phyloP scores from a whole-genome alignment of 2,888 invertebrate species.

The Pediacus dermestoides region DNA sequence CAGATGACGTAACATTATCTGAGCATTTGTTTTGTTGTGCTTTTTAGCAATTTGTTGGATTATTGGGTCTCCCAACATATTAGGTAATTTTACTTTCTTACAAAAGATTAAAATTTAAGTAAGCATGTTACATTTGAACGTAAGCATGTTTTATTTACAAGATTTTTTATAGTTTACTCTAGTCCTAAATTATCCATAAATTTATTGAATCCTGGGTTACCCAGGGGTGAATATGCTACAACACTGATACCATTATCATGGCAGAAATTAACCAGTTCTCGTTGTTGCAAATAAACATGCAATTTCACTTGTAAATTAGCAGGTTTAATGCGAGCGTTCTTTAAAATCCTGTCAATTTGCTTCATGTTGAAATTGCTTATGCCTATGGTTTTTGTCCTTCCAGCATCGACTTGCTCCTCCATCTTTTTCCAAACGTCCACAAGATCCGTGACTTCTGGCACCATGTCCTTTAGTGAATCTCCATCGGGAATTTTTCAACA shows the following conservation, averaged over 20 bases:
- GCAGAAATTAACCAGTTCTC: conserved; percentile 36
- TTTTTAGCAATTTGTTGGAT: conserved; percentile 53
- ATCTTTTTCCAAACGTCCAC: conserved; percentile 36
- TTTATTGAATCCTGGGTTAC: conserved; percentile 50
- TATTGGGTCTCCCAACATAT: conserved; percentile 60
- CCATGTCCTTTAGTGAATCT: neutral
- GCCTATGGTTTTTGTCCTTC: conserved; percentile 74
- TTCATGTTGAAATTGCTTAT: conserved; percentile 75
- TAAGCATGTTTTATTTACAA: no score
- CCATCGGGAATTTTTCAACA: neutral
- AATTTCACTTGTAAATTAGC: conserved; percentile 63
- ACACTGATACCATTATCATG: conserved; percentile 19
- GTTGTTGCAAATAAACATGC: conserved; percentile 53
- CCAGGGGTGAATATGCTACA: conserved; percentile 50
- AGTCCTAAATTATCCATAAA: conserved; percentile 11
- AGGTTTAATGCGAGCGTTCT: conserved; percentile 55
- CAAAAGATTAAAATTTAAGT: no score
- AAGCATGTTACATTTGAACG: no score
- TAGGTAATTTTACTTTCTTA: conserved; percentile 63
- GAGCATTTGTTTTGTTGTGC: conserved; percentile 69
- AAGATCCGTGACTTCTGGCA: neutral
- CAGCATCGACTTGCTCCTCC: conserved; percentile 63
- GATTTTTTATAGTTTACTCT: no score
- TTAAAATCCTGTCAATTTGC: conserved; percentile 62
- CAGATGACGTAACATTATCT: conserved; percentile 67